phyloP scores from a whole-genome alignment of 2,888 invertebrate genomes.

The Drosophila pegasa region DNA sequence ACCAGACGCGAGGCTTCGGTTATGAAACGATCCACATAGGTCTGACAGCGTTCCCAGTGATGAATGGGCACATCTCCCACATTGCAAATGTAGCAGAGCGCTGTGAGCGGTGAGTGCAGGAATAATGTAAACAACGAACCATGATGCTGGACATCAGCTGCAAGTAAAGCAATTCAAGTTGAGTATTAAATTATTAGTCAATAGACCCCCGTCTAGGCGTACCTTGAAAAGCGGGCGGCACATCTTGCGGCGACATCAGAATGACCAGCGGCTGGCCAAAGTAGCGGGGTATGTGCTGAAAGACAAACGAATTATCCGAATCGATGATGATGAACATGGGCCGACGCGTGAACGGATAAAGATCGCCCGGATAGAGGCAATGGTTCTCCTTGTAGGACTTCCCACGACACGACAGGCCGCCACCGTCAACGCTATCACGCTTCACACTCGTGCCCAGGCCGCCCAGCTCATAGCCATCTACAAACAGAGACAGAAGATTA shows the following conservation, averaged over 20 bases:
- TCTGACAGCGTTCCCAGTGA: constrained; percentile 96
- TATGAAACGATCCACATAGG: constrained; percentile 94
- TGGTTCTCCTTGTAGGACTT: constrained; percentile 88
- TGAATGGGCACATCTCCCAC: constrained; percentile 93
- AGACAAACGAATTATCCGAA: constrained; percentile 97
- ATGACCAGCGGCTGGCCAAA: constrained; percentile 97
- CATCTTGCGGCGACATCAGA: constrained; percentile 96
- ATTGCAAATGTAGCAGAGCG: constrained; percentile 96
- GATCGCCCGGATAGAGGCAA: constrained; percentile 96
- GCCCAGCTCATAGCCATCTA: constrained; percentile 95
- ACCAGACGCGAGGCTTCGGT: constrained; percentile 94
- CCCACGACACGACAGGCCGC: constrained; percentile 84
- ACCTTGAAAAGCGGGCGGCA: constrained; percentile 94
- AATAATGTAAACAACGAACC: constrained; percentile 98
- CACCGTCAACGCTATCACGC: constrained; percentile 87
- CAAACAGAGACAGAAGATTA: constrained; percentile 69
- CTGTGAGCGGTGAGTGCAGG: constrained; percentile 96
- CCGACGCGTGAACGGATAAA: constrained; percentile 96
- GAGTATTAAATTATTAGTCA: neutral
- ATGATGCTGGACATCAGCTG: constrained; percentile 91
- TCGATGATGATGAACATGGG: constrained; percentile 97
- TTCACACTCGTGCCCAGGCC: constrained; percentile 95
- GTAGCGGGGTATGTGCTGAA: constrained; percentile 94
- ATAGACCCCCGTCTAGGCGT: too few relatives aligned
- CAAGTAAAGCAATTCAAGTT: neutral